These are phyloP conservation scores for Mastigias papua DNA, from an alignment of 30 jellyfish, hydroid and myxozoan species.

Conservation along the genomic window DNA sequence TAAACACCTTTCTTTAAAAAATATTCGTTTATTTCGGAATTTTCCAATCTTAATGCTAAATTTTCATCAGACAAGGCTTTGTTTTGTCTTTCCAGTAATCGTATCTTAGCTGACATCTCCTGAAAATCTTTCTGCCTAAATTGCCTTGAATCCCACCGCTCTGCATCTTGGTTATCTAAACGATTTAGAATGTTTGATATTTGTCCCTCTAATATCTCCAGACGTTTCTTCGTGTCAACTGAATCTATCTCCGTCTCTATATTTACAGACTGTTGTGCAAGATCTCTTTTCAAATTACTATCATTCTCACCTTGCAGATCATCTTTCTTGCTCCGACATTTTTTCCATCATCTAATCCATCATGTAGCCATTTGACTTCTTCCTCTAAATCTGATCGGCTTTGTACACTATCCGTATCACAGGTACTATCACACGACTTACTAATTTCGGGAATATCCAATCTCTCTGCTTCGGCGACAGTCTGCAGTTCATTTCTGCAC, in stretches of 20 bases:
- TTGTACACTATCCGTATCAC: constrained; percentile 16
- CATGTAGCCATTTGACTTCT: not conserved
- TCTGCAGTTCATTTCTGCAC: constrained; percentile 33
- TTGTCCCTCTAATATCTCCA: constrained; percentile 12
- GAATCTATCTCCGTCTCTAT: not conserved
- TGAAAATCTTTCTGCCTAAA: constrained; percentile 2
- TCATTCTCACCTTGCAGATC: not conserved
- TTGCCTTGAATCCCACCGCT: constrained; percentile 15
- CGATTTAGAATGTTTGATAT: constrained; percentile 5
- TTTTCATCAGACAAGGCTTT: constrained; percentile 17
- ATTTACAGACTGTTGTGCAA: not conserved
- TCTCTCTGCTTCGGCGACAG: constrained; percentile 12
- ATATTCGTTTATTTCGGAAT: not conserved
- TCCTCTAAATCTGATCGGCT: not conserved
- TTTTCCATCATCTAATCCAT: not conserved
- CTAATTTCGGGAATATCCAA: not conserved
- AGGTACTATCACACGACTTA: constrained; percentile 2
- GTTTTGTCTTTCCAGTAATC: constrained; percentile 27
- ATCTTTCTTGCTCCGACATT: not conserved
- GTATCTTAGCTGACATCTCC: constrained; percentile 12
- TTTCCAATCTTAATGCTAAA: constrained; percentile 22
- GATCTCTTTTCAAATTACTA: not conserved
- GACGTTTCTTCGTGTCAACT: not conserved
- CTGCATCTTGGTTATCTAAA: constrained; percentile 19
- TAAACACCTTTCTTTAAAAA: not conserved